Percentiles rank a stretch among this genome's conserved stretches.
phyloP scores from a whole-genome alignment of 2,113 vertebrate genomes.

The Isurus oxyrinchus region DNA sequence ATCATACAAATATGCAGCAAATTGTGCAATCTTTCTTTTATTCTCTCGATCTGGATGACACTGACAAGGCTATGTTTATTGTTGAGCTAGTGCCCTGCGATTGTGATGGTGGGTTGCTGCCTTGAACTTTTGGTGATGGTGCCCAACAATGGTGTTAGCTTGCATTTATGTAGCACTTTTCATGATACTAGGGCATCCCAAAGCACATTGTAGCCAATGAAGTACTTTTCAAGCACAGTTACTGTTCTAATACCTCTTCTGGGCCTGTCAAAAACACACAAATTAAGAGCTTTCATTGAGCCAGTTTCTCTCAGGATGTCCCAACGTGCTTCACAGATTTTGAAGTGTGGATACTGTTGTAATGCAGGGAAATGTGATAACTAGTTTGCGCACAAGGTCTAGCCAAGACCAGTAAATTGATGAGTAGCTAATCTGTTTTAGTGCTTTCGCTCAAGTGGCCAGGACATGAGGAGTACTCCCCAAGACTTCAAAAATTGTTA shows the following conservation, averaged over 20 bases:
- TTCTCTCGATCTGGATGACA: neutral
- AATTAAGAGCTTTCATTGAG: too few relatives aligned
- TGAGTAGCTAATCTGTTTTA: neutral
- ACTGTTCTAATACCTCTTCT: neutral
- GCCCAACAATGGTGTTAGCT: neutral
- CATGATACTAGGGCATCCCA: neutral
- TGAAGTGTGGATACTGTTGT: neutral
- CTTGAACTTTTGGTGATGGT: neutral
- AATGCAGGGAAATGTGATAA: neutral
- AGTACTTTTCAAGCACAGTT: neutral
- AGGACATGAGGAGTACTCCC: neutral
- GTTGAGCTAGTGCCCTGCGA: neutral
- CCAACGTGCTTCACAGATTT: neutral
- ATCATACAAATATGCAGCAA: neutral
- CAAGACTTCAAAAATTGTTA: neutral
- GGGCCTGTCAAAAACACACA: too few relatives aligned
- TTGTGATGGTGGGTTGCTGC: neutral
- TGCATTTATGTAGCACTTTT: neutral
- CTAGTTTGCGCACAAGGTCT: neutral
- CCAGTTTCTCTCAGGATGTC: neutral
- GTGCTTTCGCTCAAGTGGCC: neutral
- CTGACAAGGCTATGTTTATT: neutral
- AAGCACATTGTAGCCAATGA: neutral
- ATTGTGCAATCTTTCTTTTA: neutral
- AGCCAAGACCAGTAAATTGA: neutral